These are phyloP conservation scores for Cathartes aura DNA, from an alignment of 2,113 vertebrate genomes.

Conservation along the genomic window DNA sequence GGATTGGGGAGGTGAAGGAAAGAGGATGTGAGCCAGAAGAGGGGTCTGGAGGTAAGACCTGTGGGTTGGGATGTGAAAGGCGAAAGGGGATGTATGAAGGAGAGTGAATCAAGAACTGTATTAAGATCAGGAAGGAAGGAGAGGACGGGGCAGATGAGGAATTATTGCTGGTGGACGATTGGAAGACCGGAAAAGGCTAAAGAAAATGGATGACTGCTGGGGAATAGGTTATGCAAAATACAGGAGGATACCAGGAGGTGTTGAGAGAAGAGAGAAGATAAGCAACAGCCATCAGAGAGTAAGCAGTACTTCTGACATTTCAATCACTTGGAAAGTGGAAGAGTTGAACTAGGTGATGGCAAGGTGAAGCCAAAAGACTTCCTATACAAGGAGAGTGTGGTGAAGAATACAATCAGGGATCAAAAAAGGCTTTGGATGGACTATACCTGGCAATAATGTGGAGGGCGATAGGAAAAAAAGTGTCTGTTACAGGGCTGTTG, in stretches of 20 bases:
- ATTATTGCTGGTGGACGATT: rapidly evolving
- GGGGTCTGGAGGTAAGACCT: neutral
- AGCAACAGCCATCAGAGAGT: neutral
- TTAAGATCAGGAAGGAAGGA: neutral
- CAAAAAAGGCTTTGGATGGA: neutral
- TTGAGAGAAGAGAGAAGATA: neutral
- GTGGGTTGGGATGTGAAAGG: neutral
- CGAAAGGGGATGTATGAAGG: neutral
- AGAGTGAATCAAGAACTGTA: neutral
- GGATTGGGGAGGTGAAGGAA: neutral
- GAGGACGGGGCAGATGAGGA: neutral
- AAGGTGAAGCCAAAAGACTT: neutral
- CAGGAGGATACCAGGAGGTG: neutral
- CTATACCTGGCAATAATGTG: neutral
- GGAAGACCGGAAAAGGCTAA: neutral
- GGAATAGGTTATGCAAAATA: neutral
- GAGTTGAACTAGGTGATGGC: neutral
- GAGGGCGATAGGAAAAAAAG: neutral
- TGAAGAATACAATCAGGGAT: neutral
- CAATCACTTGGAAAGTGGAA: neutral
- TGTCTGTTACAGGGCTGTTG: neutral
- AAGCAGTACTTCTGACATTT: neutral
- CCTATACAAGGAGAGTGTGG: neutral
- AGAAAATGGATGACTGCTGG: neutral
- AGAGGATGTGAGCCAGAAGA: neutral